These are phyloP conservation scores for Drosophila anceps DNA, from an alignment of 2,888 invertebrate genomes.

Conservation along the genomic window DNA sequence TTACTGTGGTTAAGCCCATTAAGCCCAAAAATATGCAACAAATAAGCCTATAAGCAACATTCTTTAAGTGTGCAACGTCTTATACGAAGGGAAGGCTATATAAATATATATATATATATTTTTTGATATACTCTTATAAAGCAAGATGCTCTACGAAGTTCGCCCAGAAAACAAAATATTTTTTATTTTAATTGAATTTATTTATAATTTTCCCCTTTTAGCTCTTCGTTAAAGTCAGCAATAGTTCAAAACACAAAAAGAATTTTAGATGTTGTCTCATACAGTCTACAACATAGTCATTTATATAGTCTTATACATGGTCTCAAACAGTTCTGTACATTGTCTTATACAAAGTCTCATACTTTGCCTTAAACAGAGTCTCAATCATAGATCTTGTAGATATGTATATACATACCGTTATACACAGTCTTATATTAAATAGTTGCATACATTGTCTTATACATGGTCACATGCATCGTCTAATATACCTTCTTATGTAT, in stretches of 20 bases:
- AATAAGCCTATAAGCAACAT: background rate
- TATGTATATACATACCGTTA: background rate
- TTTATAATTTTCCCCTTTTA: background rate
- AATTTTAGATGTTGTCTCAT: too few species aligned
- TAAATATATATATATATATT: too few species aligned
- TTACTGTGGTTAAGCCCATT: background rate
- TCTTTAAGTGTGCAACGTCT: too few species aligned
- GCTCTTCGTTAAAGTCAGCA: background rate
- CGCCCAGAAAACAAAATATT: background rate
- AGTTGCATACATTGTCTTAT: too few species aligned
- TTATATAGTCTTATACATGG: background rate
- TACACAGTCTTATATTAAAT: background rate
- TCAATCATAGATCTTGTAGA: background rate
- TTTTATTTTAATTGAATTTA: background rate
- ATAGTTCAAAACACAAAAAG: too few species aligned
- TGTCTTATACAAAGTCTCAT: background rate
- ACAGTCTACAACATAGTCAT: too few species aligned
- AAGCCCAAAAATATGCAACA: slow-evolving; percentile 12
- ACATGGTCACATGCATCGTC: too few species aligned
- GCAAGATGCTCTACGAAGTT: too few species aligned
- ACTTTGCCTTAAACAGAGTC: background rate
- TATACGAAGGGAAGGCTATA: too few species aligned
- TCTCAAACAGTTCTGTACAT: background rate
- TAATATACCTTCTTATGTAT: too few species aligned
- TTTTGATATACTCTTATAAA: too few species aligned